Evolutionary conservation across 1,140 invertebrate species (phyloP).

Genomic region (Danaus melanippus): DNA sequence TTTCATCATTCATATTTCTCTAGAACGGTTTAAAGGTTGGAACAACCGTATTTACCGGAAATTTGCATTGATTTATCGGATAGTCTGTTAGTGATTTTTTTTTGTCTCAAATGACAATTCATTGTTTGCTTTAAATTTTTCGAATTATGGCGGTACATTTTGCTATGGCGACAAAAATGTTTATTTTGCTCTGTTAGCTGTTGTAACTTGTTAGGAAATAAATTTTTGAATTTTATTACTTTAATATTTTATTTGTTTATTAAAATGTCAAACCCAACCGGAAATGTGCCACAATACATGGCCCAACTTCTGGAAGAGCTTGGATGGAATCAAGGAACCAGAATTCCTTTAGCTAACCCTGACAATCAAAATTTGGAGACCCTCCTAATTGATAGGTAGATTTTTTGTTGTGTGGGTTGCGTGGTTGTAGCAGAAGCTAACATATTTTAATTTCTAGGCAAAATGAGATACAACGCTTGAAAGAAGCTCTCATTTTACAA

Average conservation of each 20-base stretch:
- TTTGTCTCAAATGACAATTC: no score
- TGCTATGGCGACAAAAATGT: no score
- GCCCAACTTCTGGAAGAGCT: slow-evolving; percentile 77
- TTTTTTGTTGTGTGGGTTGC: background rate
- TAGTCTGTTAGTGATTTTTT: no score
- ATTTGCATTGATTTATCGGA: no score
- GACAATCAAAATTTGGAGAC: slow-evolving; percentile 78
- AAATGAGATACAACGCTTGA: slow-evolving; percentile 61
- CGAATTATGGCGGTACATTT: slow-evolving; percentile 23
- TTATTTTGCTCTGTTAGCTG: no score
- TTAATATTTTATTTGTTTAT: slow-evolving; percentile 5
- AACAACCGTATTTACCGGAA: no score
- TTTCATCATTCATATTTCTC: no score
- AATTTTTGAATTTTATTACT: slow-evolving; percentile 18
- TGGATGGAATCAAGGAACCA: slow-evolving; percentile 81
- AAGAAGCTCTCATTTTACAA: slow-evolving; percentile 51
- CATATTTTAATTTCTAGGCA: slow-evolving; percentile 39
- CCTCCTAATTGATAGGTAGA: slow-evolving; percentile 50
- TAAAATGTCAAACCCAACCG: slow-evolving; percentile 33
- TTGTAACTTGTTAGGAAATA: no score
- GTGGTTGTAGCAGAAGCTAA: background rate
- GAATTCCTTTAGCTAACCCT: slow-evolving; percentile 80
- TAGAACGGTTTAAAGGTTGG: no score
- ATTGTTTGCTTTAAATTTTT: slow-evolving; percentile 26
- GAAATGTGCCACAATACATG: slow-evolving; percentile 59